phyloP scores from a whole-genome alignment of 2,797 vertebrate genomes.

The Acridotheres tristis region DNA sequence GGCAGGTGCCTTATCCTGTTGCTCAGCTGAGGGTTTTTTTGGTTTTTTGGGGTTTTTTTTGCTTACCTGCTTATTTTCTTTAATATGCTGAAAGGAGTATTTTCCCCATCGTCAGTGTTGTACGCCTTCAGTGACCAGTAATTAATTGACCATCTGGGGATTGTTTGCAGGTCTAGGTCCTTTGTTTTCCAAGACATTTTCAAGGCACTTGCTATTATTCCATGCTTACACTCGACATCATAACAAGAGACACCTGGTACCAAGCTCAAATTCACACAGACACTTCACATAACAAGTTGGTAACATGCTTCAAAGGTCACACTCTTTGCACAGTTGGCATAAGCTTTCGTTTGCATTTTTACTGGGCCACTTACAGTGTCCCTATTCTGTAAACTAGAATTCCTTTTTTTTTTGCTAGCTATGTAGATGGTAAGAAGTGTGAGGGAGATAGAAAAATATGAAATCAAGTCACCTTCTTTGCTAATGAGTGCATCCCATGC shows the following conservation, averaged over 20 bases:
- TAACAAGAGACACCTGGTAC: background rate
- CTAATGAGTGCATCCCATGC: background rate
- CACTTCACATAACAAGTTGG: background rate
- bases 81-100: background rate
- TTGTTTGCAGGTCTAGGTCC: background rate
- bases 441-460: background rate
- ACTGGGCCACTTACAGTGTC: background rate
- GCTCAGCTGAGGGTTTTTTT: conserved; percentile 13
- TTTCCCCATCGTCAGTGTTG: background rate
- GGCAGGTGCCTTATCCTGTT: conserved; percentile 3
- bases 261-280: background rate
- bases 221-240: background rate
- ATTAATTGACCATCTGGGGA: conserved; percentile 31
- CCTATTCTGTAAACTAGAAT: background rate
- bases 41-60: conserved; percentile 28
- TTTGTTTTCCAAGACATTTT: background rate
- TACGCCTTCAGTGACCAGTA: background rate
- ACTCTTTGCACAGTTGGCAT: background rate
- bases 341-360: background rate
- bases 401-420: background rate
- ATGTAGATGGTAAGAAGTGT: background rate
- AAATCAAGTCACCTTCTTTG: background rate
- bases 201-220: background rate
- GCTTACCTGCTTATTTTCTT: background rate
- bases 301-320: background rate